Evolutionary conservation across 2,888 invertebrate species (phyloP).

Genomic region (Aphrophora alni): DNA sequence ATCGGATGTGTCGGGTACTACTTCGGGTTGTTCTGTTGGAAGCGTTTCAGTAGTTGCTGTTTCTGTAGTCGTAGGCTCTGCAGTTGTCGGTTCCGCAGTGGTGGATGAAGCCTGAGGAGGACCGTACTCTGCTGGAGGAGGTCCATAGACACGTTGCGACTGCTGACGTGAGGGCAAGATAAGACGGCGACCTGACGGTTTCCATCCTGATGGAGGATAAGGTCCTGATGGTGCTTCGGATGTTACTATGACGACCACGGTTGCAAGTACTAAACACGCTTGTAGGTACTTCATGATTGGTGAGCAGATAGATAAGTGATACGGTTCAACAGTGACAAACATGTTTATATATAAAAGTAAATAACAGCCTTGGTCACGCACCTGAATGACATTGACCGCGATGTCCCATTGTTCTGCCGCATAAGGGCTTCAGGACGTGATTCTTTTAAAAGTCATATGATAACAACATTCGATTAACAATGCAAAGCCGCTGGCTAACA

Average conservation of each 20-base stretch:
- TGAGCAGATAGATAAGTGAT: not conserved
- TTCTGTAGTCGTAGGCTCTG: not conserved
- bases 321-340: not conserved
- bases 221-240: conserved; percentile 46
- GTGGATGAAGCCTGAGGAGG: not conserved
- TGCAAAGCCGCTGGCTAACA: no score
- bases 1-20: not conserved
- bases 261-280: not conserved
- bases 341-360: not conserved
- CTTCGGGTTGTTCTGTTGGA: conserved; percentile 30
- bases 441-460: not conserved
- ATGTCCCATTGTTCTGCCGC: not conserved
- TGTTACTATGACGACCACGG: not conserved
- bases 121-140: not conserved
- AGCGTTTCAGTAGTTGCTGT: conserved; percentile 3
- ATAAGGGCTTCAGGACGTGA: not conserved
- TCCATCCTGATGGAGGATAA: conserved; percentile 58
- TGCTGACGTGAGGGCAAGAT: conserved; percentile 53
- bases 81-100: conserved; percentile 9
- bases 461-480: no score
- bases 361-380: not conserved
- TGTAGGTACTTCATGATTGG: not conserved
- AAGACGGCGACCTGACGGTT: conserved; percentile 56
- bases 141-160: not conserved
- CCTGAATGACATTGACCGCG: not conserved